Base-by-base conservation (phyloP, 2,888 invertebrate genomes). In the Xylota sylvarum region DNA sequence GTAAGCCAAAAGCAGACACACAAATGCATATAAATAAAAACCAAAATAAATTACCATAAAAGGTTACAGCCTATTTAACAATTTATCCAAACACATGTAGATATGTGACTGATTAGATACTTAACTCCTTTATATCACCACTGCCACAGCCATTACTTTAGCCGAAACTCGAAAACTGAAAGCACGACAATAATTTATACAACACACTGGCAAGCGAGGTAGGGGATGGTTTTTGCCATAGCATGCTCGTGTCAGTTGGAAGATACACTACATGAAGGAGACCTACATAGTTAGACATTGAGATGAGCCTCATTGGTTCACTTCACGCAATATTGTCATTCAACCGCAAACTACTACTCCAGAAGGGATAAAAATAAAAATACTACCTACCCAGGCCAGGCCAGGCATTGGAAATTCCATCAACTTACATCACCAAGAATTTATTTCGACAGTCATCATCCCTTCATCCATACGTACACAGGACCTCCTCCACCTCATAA, bases 61-160 rank as follows among this genome's bases (percentile, higher is more conserved):
- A 85, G 77, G 80, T 86, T 86, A 81, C 82, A 69, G 82, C 77
- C 86, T 81, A 86, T 82, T 86, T 86, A 82, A 86, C 86, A 86
- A 82, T 86, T 86, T 86, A 86, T 86, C 81, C 77, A 82, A 86
- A 86, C 81, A 82, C 86, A 82, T 82, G 86, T 86, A 86, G 77
- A 86, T 82, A 82, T 81, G 82, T 82, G 82, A 82, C 86, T 82
- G 86, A 86, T 82, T 86, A 86, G 72, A 77, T 82, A 81, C 76
- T 86, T 86, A 82, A 81, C 77, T 86, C 86, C 76, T 86, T 86
- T 81, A 82, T 76, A 72, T 85, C 80, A 64, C 80, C 74, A 52
- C 64, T 60, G 58, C 70, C 56, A 40, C 55, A 67, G 46, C 27
- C 58, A 72, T 81, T 77, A 80, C 74, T 56, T 62, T 19, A n/a